Percentiles rank a stretch among this genome's conserved stretches.
Evolutionary conservation across 1,140 invertebrate species (phyloP).

Genomic region (Agraylea sexmaculata): DNA sequence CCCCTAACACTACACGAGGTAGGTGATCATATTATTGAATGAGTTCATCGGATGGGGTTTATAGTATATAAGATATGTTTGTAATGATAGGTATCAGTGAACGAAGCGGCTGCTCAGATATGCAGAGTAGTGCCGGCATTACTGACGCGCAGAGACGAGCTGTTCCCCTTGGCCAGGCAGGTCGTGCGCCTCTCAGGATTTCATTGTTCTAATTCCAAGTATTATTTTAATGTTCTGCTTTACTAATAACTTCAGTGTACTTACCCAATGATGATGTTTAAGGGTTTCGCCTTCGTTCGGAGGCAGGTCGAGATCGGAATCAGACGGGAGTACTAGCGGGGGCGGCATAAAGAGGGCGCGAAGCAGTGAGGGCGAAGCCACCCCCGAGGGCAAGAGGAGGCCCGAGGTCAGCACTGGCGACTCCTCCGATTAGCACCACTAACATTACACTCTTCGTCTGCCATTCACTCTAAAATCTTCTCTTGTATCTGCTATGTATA

Average conservation of each 20-base stretch:
- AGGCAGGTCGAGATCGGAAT: constrained; percentile 17
- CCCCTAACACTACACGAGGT: constrained; percentile 92
- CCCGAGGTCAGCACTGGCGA: constrained; percentile 34
- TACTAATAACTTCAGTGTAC: too few species aligned
- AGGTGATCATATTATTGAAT: constrained; percentile 12
- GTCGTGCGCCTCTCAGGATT: constrained; percentile 89
- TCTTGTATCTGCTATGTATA: too few species aligned
- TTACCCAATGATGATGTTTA: too few species aligned
- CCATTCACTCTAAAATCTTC: constrained; percentile 2
- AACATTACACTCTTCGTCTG: constrained; percentile 32
- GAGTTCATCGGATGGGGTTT: constrained; percentile 2
- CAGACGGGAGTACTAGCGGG: constrained; percentile 22
- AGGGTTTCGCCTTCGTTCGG: constrained; percentile 17
- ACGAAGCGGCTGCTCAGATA: constrained; percentile 94
- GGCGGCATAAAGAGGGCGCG: constrained; percentile 32
- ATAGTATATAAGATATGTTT: not conserved
- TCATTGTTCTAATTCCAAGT: constrained; percentile 79
- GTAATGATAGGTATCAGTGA: constrained; percentile 66
- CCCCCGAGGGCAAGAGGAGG: constrained; percentile 27
- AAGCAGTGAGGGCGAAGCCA: constrained; percentile 33
- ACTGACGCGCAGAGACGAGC: constrained; percentile 82
- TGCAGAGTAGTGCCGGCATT: constrained; percentile 81
- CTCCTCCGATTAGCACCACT: constrained; percentile 17
- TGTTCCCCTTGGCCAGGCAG: constrained; percentile 89
- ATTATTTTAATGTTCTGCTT: too few species aligned